Base-by-base conservation (phyloP, 1,140 invertebrate genomes). In the Drosophila teissieri region DNA sequence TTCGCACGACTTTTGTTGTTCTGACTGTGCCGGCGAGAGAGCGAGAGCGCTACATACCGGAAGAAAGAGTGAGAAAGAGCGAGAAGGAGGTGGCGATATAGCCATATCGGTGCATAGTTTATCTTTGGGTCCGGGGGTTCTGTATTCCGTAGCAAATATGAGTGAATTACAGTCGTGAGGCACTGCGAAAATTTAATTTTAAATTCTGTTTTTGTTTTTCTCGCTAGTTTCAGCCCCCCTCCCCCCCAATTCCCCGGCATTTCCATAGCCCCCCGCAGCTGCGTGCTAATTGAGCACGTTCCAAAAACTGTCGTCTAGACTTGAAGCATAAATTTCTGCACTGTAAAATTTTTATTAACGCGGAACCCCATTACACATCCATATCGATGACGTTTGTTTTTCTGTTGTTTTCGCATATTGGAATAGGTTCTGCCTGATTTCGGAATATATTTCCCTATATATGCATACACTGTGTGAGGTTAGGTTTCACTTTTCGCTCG, bases 301-400 rank as follows among this genome's bases (percentile, higher is more conserved):
- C 84, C 73, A 89, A 88, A 77, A 83, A 80, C 55, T 88, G 84
- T 88, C 84, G 84, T 89, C 84, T 89, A 89, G 84, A 89, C 84
- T 74, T 80, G 34, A 86, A 88, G 79, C 76, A 86, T 86, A 89
- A 86, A 86, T 83, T 67, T 89, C 80, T 89, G 80, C 73, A 89
- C 72, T 89, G 62, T 80, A 88, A 57, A 77, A 83, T 83, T 83
- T 86, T 78, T 86, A 86, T 78, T 86, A 86, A 69, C 40, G 78
- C 82, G 82, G 82, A 86, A 86, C 67, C 81, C 58, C 51, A 49
- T 73, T 85, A 48, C 84, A 77, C 65, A 85, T 75, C 52, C 63
- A 67, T 67, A 62, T 49, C 36, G 64, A 72, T 57, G 45, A 51
- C 56, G 75, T 55, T 76, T 73, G 45, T 46, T 67, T 19, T 17